Evolutionary conservation across 1,140 invertebrate species (phyloP), one percentile per base, ranked within the genome.

Genomic region (Musca domestica): DNA sequence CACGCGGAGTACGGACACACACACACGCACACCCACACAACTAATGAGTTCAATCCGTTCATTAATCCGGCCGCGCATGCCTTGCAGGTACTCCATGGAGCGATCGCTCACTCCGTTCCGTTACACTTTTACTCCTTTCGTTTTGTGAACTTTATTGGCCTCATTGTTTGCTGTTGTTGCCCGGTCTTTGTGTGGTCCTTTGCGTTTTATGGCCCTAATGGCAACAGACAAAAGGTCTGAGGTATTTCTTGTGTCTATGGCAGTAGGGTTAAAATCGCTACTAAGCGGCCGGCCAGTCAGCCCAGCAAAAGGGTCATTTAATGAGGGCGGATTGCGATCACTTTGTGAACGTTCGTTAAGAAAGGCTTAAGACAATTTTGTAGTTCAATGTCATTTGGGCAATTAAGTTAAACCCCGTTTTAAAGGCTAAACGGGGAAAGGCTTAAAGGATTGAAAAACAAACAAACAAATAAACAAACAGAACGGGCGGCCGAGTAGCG

Each of bases 311-410:
- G 34, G 34, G 34, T 41, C 34, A 41, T 41, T 41, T 41, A 41
- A 41, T 41, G 34, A 41, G 34, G 34, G 34, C 34, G 34, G 34
- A 41, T 41, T 41, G 34, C 34, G 34, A 41, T 41, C 34, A 41
- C 34, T 41, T 41, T 41, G n/a, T 12, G 2, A 41, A 41, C 5
- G 34, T 41, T 41, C 34, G 34, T 41, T 41, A 41, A 41, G 34
- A 41, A 41, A 41, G 34, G 34, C 34, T 41, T 41, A 41, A 41
- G 34, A 41, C 34, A 41, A 14, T 27, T 56, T 27, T 56, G 52
- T 56, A 56, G 52, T 56, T 56, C 52, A 56, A 56, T 56, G 52
- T 56, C 52, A 56, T 56, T 56, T 56, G 25, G 52, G 52, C 23
- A 56, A 56, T 56, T 56, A 56, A 56, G 52, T 56, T 56, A 56